Evolutionary conservation across 2,888 invertebrate genomes (phyloP).

Genomic region (Dendrolimus houi): DNA sequence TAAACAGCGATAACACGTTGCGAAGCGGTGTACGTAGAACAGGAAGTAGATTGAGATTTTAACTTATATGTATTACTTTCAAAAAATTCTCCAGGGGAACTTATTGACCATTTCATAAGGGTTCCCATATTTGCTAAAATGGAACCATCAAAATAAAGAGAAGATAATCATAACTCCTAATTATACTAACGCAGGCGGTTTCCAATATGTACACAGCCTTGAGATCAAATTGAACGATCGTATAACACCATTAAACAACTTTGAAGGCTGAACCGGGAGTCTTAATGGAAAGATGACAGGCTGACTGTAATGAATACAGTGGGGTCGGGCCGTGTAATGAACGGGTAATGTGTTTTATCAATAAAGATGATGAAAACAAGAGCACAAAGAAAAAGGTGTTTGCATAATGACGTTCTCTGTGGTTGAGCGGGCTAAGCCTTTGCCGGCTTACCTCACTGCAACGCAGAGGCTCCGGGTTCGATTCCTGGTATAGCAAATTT

Average conservation of each 20-base stretch:
- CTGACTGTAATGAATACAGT: background rate
- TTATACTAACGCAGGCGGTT: background rate
- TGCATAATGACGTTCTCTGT: background rate
- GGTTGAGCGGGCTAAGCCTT: no score
- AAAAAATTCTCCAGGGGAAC: no score
- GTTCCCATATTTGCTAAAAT: no score
- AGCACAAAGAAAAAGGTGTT: background rate
- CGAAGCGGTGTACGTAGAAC: no score
- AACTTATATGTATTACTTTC: no score
- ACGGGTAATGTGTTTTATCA: background rate
- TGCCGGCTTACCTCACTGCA: no score
- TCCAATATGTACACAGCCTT: background rate
- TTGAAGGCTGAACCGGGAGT: background rate
- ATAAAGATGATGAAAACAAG: background rate
- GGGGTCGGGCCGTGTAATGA: background rate
- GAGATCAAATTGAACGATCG: background rate
- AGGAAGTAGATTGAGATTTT: no score
- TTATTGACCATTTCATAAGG: no score
- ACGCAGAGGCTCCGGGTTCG: no score
- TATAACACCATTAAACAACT: background rate
- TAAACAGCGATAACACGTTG: no score
- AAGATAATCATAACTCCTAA: background rate
- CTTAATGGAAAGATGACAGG: background rate
- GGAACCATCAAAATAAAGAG: background rate
- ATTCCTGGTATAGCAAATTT: no score